phyloP scores from a whole-genome alignment of 2,888 invertebrate species.

The Flexamia atlantica region DNA sequence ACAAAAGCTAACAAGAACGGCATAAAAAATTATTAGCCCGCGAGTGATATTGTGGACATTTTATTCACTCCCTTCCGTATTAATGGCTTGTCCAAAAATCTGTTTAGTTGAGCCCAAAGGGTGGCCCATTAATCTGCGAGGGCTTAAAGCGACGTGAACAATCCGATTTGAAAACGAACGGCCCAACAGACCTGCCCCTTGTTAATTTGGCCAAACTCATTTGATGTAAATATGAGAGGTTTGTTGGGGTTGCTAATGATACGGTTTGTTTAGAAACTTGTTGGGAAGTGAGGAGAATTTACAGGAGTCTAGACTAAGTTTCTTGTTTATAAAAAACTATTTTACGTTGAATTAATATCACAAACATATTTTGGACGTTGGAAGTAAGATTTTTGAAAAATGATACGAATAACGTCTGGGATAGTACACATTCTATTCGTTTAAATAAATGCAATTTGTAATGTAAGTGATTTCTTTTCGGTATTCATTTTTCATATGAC shows the following conservation, averaged over 20 bases:
- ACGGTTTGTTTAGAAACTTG: conserved; percentile 16
- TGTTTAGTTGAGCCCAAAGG: conserved; percentile 45
- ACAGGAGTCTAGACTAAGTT: neutral
- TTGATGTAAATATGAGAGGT: conserved; percentile 41
- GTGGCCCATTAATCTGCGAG: conserved; percentile 29
- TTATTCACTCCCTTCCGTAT: conserved; percentile 34
- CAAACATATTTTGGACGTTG: no score
- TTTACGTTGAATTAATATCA: no score
- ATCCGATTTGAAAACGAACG: conserved; percentile 43
- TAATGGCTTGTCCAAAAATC: conserved; percentile 40
- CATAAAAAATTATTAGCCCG: neutral
- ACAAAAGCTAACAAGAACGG: neutral
- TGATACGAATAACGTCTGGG: no score
- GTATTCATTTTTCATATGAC: no score
- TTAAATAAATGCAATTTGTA: no score
- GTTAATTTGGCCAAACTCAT: conserved; percentile 42
- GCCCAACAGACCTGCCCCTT: conserved; percentile 18
- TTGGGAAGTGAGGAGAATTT: neutral
- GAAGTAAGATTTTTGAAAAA: no score
- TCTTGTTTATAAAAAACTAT: no score
- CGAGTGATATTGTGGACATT: neutral
- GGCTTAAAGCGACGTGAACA: conserved; percentile 29
- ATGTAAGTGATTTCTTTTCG: no score
- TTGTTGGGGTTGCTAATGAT: conserved; percentile 14
- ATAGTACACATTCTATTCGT: no score